phyloP scores from a whole-genome alignment of 2,797 vertebrate genomes.

The Enteromius anoplus region DNA sequence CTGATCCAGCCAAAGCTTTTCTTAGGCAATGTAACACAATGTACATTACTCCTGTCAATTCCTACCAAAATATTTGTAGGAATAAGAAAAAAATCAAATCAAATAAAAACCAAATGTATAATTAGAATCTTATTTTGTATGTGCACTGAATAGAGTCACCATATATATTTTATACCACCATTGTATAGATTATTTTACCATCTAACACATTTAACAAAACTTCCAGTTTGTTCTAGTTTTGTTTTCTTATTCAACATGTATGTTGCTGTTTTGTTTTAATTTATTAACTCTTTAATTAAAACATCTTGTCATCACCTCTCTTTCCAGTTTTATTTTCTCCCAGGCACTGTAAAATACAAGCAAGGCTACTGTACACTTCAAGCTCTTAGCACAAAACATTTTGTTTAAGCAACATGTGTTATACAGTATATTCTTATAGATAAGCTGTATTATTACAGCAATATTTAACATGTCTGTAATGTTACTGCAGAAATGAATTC shows the following conservation, averaged over 20 bases:
- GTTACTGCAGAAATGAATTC: neutral
- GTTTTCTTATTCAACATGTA: neutral
- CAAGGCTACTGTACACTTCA: neutral
- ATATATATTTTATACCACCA: neutral
- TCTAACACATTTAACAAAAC: neutral
- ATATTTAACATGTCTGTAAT: neutral
- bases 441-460: neutral
- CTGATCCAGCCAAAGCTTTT: slow-evolving; percentile 1
- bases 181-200: neutral
- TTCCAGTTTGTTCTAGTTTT: neutral
- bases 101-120: too few relatives aligned
- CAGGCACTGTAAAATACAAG: neutral
- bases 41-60: neutral
- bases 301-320: neutral
- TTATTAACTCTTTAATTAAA: neutral
- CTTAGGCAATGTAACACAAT: neutral
- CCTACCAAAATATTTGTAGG: neutral
- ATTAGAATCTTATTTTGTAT: neutral
- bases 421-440: neutral
- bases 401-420: neutral
- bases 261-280: neutral
- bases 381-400: neutral
- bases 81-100: too few relatives aligned
- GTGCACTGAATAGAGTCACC: neutral
- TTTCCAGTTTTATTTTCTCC: neutral